Conservation (phyloP, 2,113 vertebrate genomes). For the Arvicanthis niloticus region DNA sequence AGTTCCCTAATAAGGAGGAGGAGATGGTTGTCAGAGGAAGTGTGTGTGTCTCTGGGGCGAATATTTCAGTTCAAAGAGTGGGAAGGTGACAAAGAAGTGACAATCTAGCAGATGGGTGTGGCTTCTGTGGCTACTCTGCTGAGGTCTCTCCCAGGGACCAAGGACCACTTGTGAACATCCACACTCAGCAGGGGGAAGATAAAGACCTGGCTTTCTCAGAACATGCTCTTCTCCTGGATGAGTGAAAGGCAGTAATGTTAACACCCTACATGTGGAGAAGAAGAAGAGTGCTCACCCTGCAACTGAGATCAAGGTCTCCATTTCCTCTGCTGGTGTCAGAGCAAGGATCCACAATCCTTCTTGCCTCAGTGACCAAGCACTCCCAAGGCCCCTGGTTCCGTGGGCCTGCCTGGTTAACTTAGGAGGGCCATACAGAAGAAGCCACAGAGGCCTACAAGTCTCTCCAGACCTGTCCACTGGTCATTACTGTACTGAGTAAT, state of each 20-base stretch:
- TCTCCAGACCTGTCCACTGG: not conserved
- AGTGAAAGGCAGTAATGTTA: not conserved
- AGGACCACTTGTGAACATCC: not conserved
- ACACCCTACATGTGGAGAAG: not conserved
- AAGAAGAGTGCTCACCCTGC: not conserved
- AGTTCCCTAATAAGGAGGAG: slow-evolving; percentile 1
- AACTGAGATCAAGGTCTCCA: not conserved
- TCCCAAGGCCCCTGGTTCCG: not conserved
- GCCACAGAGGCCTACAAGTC: not conserved
- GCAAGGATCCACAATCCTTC: not conserved
- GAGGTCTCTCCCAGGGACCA: not conserved
- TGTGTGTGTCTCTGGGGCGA: not conserved
- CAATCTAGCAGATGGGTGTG: not conserved
- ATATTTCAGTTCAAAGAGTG: slow-evolving; percentile 24
- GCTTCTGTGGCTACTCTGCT: not conserved
- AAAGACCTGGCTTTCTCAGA: not conserved
- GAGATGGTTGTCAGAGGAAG: slow-evolving; percentile 13
- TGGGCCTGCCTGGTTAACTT: not conserved
- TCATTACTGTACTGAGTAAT: not conserved
- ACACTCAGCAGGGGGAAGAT: not conserved
- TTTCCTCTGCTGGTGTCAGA: not conserved
- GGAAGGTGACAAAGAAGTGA: slow-evolving; percentile 33
- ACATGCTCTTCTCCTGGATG: not conserved
- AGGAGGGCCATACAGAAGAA: not conserved
- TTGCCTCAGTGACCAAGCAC: not conserved